These are phyloP conservation scores for Nomada fabriciana DNA, from an alignment of 2,888 invertebrate species.

Conservation along the genomic window DNA sequence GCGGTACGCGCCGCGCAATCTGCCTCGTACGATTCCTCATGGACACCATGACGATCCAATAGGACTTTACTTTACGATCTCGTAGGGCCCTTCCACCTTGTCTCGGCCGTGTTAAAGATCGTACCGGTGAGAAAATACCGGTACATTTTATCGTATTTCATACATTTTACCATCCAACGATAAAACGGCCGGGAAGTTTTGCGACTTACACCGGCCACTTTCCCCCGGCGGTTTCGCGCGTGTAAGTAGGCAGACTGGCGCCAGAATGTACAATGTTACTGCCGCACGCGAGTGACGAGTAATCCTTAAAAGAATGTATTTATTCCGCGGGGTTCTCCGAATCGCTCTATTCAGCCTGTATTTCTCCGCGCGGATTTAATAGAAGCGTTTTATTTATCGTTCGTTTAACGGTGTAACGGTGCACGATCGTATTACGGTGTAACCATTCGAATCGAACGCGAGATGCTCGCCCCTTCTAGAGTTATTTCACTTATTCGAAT, in stretches of 20 bases:
- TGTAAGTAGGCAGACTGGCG: constrained; percentile 51
- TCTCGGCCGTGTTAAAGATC: constrained; percentile 61
- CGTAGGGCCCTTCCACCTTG: constrained; percentile 64
- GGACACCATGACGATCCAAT: constrained; percentile 73
- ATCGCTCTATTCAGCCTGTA: constrained; percentile 47
- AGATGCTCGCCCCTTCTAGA: too few relatives aligned
- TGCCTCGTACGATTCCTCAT: constrained; percentile 68
- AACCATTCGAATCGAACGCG: neutral
- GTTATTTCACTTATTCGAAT: too few relatives aligned
- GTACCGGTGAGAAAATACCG: constrained; percentile 62
- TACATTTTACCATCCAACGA: constrained; percentile 62
- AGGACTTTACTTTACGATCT: constrained; percentile 73
- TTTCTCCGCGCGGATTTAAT: constrained; percentile 40
- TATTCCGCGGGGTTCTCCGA: constrained; percentile 40
- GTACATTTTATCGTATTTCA: constrained; percentile 68
- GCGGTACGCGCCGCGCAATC: constrained; percentile 64
- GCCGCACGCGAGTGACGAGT: constrained; percentile 33
- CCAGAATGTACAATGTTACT: constrained; percentile 41
- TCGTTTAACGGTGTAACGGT: constrained; percentile 33
- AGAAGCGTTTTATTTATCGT: constrained; percentile 45
- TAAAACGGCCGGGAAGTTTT: constrained; percentile 51
- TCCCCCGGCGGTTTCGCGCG: constrained; percentile 25
- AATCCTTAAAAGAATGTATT: constrained; percentile 47
- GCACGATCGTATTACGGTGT: constrained; percentile 7
- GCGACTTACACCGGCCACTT: constrained; percentile 40